Evolutionary conservation across 2,797 vertebrate genomes (phyloP).

Genomic region (Neoniphon sammara): DNA sequence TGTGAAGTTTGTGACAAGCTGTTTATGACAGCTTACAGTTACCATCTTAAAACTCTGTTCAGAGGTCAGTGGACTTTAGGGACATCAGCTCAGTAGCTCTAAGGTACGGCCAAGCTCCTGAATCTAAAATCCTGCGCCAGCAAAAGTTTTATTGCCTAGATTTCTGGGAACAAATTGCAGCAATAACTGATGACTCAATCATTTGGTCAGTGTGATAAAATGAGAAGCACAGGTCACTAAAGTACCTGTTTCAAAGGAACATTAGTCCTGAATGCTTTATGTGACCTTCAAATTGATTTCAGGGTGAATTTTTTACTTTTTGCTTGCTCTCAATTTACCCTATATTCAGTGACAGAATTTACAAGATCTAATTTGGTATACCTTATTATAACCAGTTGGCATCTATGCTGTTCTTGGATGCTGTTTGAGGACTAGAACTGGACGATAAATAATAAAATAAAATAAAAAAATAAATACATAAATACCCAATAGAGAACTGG

Average conservation of each 20-base stretch:
- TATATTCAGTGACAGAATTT: too few relatives aligned
- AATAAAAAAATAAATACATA: too few relatives aligned
- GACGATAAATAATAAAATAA: background rate
- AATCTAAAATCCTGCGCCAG: background rate
- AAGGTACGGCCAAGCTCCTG: background rate
- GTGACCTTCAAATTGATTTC: background rate
- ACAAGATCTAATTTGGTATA: background rate
- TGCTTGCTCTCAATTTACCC: background rate
- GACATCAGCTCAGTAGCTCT: conserved; percentile 21
- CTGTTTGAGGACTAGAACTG: background rate
- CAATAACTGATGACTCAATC: background rate
- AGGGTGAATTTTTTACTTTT: background rate
- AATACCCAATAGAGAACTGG: too few relatives aligned
- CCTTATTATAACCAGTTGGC: background rate
- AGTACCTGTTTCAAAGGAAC: too few relatives aligned
- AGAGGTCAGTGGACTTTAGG: conserved; percentile 14
- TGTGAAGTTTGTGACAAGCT: conserved; percentile 37
- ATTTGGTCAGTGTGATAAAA: too few relatives aligned
- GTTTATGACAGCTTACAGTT: conserved; percentile 30
- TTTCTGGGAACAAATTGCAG: background rate
- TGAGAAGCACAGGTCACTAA: too few relatives aligned
- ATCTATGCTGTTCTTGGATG: background rate
- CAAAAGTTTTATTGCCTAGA: background rate
- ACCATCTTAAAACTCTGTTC: conserved; percentile 1
- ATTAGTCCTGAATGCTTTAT: too few relatives aligned